Evolutionary conservation across 2,888 invertebrate genomes (phyloP).

Genomic region (Acleris sparsana): DNA sequence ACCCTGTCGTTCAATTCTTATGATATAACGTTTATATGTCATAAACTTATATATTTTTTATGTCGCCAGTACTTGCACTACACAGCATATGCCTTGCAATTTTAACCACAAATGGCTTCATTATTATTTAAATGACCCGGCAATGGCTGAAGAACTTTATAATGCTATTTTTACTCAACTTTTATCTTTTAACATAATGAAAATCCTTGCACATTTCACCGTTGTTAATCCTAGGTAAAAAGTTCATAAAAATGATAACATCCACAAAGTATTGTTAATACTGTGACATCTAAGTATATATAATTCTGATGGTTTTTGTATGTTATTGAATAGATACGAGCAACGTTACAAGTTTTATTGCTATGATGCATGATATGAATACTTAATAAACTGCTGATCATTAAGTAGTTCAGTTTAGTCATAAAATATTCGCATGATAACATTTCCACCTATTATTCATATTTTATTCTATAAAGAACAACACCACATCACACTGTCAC

Average conservation of each 20-base stretch:
- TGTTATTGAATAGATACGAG: neutral
- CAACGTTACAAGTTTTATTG: neutral
- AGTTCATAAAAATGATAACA: neutral
- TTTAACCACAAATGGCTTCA: conserved; percentile 16
- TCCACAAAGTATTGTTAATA: no score
- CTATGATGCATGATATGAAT: conserved; percentile 15
- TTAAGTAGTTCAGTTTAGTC: conserved; percentile 5
- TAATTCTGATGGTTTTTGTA: neutral
- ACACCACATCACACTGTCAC: neutral
- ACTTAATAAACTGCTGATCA: conserved; percentile 5
- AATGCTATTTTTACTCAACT: neutral
- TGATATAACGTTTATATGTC: conserved; percentile 6
- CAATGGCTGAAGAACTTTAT: neutral
- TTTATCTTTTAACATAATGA: neutral
- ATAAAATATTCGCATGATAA: conserved; percentile 25
- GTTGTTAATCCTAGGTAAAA: neutral
- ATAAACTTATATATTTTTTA: conserved; percentile 37
- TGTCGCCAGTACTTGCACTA: conserved; percentile 42
- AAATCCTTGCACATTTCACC: conserved; percentile 3
- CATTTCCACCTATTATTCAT: neutral
- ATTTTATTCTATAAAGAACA: neutral
- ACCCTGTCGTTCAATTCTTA: conserved; percentile 59
- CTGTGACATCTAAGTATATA: neutral
- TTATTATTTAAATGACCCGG: conserved; percentile 1
- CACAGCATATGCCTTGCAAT: conserved; percentile 10